A percentile compares a stretch with the other conserved stretches of the same genome.
phyloP scores from a whole-genome alignment of 2,797 vertebrate species.

The Coreius guichenoti region DNA sequence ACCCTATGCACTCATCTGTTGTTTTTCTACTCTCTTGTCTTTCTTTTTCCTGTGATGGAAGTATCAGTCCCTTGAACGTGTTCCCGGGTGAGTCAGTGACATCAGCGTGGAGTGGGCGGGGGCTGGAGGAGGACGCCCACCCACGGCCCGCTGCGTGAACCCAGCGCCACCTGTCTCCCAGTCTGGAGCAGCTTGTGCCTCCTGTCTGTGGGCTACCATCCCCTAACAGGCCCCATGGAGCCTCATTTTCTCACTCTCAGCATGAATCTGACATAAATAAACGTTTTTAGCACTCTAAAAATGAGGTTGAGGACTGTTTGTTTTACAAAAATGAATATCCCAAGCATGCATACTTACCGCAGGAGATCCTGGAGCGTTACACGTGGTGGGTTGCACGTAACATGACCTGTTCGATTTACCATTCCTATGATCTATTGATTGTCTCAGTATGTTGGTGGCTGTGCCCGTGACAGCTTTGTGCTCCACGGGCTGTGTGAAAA shows the following conservation, averaged over 20 bases:
- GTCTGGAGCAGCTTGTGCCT: constrained; percentile 71
- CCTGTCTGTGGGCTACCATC: constrained; percentile 61
- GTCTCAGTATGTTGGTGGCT: background rate
- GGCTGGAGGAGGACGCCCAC: constrained; percentile 71
- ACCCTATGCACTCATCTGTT: constrained; percentile 35
- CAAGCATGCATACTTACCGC: background rate
- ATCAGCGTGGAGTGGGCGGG: constrained; percentile 38
- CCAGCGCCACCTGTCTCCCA: constrained; percentile 79
- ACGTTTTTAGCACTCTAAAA: constrained; percentile 23
- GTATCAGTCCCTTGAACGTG: constrained; percentile 53
- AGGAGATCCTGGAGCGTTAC: background rate
- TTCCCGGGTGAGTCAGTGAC: constrained; percentile 58
- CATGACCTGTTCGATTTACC: background rate
- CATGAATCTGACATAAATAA: constrained; percentile 38
- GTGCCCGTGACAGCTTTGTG: constrained; percentile 11
- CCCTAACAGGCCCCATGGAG: constrained; percentile 8
- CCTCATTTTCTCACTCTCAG: constrained; percentile 43
- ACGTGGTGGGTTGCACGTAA: background rate
- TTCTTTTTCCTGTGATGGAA: constrained; percentile 37
- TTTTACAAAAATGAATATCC: background rate
- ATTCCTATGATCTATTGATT: constrained; percentile 2
- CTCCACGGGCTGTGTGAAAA: background rate
- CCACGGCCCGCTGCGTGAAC: constrained; percentile 77
- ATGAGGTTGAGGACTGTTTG: background rate
- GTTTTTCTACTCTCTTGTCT: constrained; percentile 43